Base-by-base conservation (phyloP, 1,140 invertebrate species). In the Drosophila erecta region DNA sequence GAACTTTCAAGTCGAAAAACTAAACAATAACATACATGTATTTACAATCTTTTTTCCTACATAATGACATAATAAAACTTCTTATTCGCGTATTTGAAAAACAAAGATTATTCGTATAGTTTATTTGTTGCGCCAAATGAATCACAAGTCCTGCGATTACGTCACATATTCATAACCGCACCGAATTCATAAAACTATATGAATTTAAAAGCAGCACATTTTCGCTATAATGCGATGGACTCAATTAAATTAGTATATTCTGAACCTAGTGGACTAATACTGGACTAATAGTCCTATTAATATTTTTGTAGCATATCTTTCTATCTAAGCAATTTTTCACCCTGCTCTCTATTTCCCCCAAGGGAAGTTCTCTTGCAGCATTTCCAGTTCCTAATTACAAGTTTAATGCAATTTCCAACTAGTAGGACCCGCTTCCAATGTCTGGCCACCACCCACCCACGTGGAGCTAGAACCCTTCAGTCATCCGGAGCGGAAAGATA, bases 351-450 rank as follows among this genome's bases (percentile, higher is more conserved):
- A 8, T 30, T 15, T 2, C 24, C n/a, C 3, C n/a, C 22, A 15
- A 46, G 27, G 22, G 14, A 24, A 8, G 5, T 2, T 4, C 6
- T n/a, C 27, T 33, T 6, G 24, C 27, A n/a, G 15, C 41, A 40
- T 37, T 41, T 22, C 22, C 20, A 41, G 24, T 40, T 51, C 57
- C 56, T 69, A 74, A 79, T 79, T 74, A 79, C 69, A 69, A 62
- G 57, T 57, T 59, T 57, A 69, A 76, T 69, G 56, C 62, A 51
- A 46, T 73, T 78, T 49, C 30, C 51, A 53, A 35, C 53, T 58
- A 64, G 49, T 55, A 65, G 38, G 37, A 50, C 30, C 27, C 46
- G 55, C 56, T 53, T 15, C 15, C 12, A 46, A 62, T 43, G 59
- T 62, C 64, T 51, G 64, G 64, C 15, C 59, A 51, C 12, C 22